Evolutionary conservation across 2,888 invertebrate species (phyloP).

Genomic region (Nomada fucata): DNA sequence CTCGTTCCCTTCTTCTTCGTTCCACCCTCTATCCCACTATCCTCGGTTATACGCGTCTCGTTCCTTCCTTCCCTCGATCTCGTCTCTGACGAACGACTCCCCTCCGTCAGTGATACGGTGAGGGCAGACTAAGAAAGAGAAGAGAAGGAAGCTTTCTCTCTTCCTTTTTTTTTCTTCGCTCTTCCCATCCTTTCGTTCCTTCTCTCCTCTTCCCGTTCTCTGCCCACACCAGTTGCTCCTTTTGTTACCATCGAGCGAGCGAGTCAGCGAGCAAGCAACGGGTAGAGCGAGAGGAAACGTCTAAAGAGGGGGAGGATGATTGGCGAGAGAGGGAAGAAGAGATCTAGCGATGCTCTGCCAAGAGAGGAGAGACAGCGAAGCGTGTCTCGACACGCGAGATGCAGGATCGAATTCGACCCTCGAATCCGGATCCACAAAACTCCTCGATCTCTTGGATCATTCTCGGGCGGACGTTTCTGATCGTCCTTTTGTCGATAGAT

Average conservation of each 20-base stretch:
- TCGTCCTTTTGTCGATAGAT: conserved; percentile 28
- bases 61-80: conserved; percentile 47
- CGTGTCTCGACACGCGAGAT: conserved; percentile 80
- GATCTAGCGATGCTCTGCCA: conserved; percentile 48
- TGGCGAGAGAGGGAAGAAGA: conserved; percentile 26
- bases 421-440: conserved; percentile 70
- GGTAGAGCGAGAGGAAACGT: conserved; percentile 8
- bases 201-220: conserved; percentile 17
- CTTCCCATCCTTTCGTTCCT: conserved; percentile 17
- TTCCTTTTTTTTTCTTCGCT: conserved; percentile 39
- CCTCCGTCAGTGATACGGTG: neutral
- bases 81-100: conserved; percentile 29
- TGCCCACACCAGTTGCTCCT: conserved; percentile 59
- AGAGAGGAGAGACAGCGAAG: conserved; percentile 73
- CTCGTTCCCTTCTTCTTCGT: conserved; percentile 51
- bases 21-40: conserved; percentile 48
- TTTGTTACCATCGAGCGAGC: conserved; percentile 61
- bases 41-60: conserved; percentile 33
- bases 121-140: neutral
- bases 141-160: conserved; percentile 12
- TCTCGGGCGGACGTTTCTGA: conserved; percentile 48
- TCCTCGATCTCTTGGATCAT: conserved; percentile 74
- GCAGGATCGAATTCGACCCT: conserved; percentile 77
- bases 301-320: conserved; percentile 30
- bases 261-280: conserved; percentile 57